Conservation (phyloP, 2,797 vertebrate genomes). For the Danio albolineatus region DNA sequence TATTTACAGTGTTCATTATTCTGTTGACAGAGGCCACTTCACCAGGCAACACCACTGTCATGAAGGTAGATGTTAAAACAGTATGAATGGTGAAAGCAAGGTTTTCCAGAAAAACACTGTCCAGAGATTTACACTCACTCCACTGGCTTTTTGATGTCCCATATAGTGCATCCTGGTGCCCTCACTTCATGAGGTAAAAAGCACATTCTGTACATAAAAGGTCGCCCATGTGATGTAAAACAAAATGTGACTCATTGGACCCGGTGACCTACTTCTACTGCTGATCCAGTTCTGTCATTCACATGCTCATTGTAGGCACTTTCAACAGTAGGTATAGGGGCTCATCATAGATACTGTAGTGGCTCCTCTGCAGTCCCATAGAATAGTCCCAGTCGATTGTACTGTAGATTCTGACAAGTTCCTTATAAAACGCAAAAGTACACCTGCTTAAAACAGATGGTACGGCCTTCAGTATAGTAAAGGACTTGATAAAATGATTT, state of each 20-base stretch:
- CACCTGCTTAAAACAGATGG: no score
- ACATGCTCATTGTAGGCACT: neutral
- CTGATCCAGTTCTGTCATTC: no score
- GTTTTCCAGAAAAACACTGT: neutral
- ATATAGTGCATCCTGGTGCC: neutral
- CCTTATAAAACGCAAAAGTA: no score
- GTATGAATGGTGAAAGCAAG: no score
- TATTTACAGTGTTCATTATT: neutral
- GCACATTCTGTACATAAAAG: neutral
- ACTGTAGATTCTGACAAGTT: no score
- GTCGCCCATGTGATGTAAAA: neutral
- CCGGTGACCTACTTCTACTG: neutral
- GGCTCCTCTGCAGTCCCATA: no score
- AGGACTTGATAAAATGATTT: no score
- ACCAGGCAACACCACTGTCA: neutral
- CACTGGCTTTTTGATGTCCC: neutral
- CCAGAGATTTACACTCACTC: neutral
- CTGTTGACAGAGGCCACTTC: neutral
- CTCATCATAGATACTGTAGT: neutral
- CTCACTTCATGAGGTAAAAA: neutral
- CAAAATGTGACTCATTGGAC: neutral
- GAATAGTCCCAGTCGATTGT: no score
- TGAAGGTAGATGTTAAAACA: neutral
- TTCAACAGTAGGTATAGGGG: no score
- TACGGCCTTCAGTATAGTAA: no score